A percentile compares a stretch with the other conserved stretches of the same genome.
Conservation (phyloP, 37 sponge, comb jelly and placozoan genomes). For the Haliclona indistincta region DNA sequence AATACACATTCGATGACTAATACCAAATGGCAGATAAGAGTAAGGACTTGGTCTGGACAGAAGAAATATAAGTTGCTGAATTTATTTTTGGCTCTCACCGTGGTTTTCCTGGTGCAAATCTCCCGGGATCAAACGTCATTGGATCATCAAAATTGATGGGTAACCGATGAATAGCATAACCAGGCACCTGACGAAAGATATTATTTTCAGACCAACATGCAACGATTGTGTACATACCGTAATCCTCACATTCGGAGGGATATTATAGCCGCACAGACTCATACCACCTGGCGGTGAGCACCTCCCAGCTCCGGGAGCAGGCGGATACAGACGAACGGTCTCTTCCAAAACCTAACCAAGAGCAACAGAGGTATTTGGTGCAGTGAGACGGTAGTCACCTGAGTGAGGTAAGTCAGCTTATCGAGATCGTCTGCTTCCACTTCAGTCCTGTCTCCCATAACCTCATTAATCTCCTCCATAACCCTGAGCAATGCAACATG, state of each 20-base stretch:
- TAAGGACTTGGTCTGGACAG: too few species aligned
- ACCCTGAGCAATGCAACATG: neutral
- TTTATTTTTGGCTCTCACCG: too few species aligned
- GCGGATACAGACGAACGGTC: conserved; percentile 16
- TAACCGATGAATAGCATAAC: too few species aligned
- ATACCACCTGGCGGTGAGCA: conserved; percentile 4
- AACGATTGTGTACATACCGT: neutral
- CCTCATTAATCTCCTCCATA: conserved; percentile 18
- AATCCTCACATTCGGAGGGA: neutral
- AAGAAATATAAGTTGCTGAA: too few species aligned
- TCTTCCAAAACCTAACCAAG: conserved; percentile 17
- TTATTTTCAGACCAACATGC: too few species aligned
- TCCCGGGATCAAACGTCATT: too few species aligned
- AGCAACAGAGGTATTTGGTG: neutral
- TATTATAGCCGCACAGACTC: conserved; percentile 8
- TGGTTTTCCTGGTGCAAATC: too few species aligned
- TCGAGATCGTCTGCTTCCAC: conserved; percentile 19
- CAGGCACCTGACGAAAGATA: too few species aligned
- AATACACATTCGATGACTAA: too few species aligned
- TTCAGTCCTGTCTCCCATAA: conserved; percentile 3
- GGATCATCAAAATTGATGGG: too few species aligned
- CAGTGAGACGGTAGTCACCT: neutral
- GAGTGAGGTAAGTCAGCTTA: conserved; percentile 9
- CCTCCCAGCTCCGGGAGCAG: neutral
- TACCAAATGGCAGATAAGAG: too few species aligned